Evolutionary conservation across 2,888 invertebrate species (phyloP).

Genomic region (Rotaria magnacalcarata): DNA sequence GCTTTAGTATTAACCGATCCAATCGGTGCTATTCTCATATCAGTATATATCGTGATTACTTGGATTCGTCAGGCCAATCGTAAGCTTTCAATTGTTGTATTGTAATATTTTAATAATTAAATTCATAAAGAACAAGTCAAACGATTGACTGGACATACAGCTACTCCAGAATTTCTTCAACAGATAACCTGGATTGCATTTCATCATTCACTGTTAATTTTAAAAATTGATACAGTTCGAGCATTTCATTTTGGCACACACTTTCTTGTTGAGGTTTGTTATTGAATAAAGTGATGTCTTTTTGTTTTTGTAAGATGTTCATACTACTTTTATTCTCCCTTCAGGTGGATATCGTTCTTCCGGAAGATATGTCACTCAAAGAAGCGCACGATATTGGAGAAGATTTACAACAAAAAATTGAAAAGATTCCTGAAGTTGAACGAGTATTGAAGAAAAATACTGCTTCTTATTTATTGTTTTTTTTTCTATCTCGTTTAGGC

Average conservation of each 20-base stretch:
- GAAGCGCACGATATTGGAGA: slow-evolving; percentile 62
- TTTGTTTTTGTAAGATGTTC: not conserved
- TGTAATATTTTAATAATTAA: not conserved
- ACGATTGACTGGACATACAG: slow-evolving; percentile 54
- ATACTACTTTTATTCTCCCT: not conserved
- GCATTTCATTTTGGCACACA: slow-evolving; percentile 30
- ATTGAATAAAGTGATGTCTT: slow-evolving; percentile 53
- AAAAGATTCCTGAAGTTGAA: slow-evolving; percentile 60
- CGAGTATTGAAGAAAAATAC: slow-evolving; percentile 50
- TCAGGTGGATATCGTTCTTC: slow-evolving; percentile 57
- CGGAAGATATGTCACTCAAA: slow-evolving; percentile 58
- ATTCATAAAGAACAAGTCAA: slow-evolving; percentile 55
- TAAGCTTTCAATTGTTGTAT: not conserved
- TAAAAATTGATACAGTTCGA: slow-evolving; percentile 33
- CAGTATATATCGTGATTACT: slow-evolving; percentile 59
- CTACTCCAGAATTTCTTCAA: slow-evolving; percentile 55
- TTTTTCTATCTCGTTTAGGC: slow-evolving; percentile 49
- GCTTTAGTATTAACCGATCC: slow-evolving; percentile 53
- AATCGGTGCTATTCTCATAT: slow-evolving; percentile 61
- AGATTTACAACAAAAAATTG: slow-evolving; percentile 61
- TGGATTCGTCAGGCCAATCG: slow-evolving; percentile 51
- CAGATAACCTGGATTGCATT: slow-evolving; percentile 55
- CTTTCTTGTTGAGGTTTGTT: slow-evolving; percentile 53
- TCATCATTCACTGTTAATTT: slow-evolving; percentile 53
- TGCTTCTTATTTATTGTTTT: not conserved